phyloP scores from a whole-genome alignment of 2,113 vertebrate species.

The Planiliza haematocheilus region DNA sequence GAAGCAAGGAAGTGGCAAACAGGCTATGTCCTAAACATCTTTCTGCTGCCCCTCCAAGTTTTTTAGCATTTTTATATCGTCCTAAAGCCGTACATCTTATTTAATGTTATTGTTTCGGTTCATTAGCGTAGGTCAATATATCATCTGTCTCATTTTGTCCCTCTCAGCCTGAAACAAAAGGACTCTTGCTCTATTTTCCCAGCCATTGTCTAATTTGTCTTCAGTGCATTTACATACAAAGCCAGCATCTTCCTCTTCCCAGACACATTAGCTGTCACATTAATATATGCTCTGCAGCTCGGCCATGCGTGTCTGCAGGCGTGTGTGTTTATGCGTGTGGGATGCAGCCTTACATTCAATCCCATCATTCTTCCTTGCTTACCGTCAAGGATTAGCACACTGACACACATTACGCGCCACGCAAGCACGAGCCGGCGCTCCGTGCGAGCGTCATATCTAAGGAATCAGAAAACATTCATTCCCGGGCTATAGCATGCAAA shows the following conservation, averaged over 20 bases:
- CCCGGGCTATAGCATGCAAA: neutral
- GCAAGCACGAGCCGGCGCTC: too few relatives aligned
- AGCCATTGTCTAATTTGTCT: conserved; percentile 29
- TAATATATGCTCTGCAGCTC: conserved; percentile 25
- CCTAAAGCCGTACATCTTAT: neutral
- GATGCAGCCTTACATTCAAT: conserved; percentile 28
- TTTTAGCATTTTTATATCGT: too few relatives aligned
- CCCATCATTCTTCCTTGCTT: conserved; percentile 47
- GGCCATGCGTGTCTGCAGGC: conserved; percentile 4
- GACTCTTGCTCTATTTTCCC: conserved; percentile 30
- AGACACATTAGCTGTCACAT: conserved; percentile 19
- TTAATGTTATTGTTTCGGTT: neutral
- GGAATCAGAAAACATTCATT: conserved; percentile 20
- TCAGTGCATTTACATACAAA: conserved; percentile 42
- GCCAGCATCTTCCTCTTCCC: conserved; percentile 6
- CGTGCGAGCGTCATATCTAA: neutral
- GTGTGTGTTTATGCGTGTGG: conserved; percentile 3
- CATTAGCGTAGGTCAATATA: neutral
- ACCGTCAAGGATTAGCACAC: conserved; percentile 71
- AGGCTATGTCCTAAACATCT: too few relatives aligned
- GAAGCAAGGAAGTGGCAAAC: too few relatives aligned
- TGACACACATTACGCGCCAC: conserved; percentile 69
- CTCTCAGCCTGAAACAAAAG: conserved; percentile 32
- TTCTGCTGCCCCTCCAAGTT: too few relatives aligned
- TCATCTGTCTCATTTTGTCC: neutral